Evolutionary conservation across 35 echinoderm and acorn worm species (phyloP).

Genomic region (Ophioderma brevispina): DNA sequence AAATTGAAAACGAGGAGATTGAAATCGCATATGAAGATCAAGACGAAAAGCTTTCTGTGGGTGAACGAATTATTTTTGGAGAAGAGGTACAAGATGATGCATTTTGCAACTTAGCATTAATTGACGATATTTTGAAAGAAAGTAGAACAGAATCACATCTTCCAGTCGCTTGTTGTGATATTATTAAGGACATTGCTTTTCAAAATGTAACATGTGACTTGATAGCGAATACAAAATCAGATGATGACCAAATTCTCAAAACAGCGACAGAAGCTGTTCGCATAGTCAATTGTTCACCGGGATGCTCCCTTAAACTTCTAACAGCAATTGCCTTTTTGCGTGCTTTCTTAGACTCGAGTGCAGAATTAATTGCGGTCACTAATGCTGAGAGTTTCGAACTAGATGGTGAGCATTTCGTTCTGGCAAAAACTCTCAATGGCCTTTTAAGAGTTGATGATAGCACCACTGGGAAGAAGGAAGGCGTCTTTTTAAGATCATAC

Average conservation of each 20-base stretch:
- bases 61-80: not conserved
- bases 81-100: not conserved
- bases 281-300: not conserved
- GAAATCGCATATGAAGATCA: too few relatives aligned
- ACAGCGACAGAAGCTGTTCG: not conserved
- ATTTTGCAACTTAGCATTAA: not conserved
- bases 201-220: slow-evolving; percentile 1
- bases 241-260: not conserved
- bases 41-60: not conserved
- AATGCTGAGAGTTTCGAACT: not conserved
- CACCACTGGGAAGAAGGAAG: not conserved
- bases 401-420: not conserved
- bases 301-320: slow-evolving; percentile 13
- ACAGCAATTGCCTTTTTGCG: not conserved
- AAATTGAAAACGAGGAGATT: not conserved
- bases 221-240: not conserved
- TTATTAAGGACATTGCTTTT: slow-evolving; percentile 19
- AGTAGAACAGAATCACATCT: not conserved
- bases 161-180: slow-evolving; percentile 26
- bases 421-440: not conserved
- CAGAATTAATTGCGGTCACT: not conserved
- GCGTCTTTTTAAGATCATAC: not conserved
- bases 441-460: not conserved
- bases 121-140: not conserved
- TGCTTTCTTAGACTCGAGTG: not conserved